phyloP scores from a whole-genome alignment of 2,113 vertebrate species.

The Isichthys henryi region DNA sequence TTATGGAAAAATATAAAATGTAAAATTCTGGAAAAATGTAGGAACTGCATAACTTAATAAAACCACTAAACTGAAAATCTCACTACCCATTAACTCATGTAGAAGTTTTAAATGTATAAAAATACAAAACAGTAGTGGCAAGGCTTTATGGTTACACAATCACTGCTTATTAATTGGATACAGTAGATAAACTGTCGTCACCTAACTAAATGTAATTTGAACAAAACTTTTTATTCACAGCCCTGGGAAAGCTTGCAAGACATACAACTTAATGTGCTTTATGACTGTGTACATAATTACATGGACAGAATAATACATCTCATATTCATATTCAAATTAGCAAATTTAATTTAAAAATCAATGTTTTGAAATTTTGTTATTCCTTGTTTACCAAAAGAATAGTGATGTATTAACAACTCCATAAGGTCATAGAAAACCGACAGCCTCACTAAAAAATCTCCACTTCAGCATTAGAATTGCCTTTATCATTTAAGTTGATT shows the following conservation, averaged over 20 bases:
- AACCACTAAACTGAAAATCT: background rate
- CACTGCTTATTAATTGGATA: background rate
- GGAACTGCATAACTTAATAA: background rate
- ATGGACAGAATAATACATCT: background rate
- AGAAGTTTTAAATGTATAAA: constrained; percentile 19
- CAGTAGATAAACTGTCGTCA: background rate
- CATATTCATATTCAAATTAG: background rate
- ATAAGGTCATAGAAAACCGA: background rate
- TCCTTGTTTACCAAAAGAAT: background rate
- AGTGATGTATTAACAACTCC: background rate
- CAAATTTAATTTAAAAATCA: background rate
- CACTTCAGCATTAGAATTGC: background rate
- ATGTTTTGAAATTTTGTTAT: background rate
- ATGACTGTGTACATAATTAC: background rate
- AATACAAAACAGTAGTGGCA: constrained; percentile 22
- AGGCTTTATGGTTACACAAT: constrained; percentile 18
- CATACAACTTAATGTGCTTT: constrained; percentile 8
- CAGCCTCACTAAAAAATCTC: background rate
- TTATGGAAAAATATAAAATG: background rate
- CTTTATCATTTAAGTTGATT: background rate
- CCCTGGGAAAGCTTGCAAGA: background rate
- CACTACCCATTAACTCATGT: background rate
- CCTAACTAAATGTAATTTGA: background rate
- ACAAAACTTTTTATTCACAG: background rate
- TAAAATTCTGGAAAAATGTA: background rate